Conservation (phyloP, 2,113 vertebrate species). For the Ornithorhynchus anatinus region DNA sequence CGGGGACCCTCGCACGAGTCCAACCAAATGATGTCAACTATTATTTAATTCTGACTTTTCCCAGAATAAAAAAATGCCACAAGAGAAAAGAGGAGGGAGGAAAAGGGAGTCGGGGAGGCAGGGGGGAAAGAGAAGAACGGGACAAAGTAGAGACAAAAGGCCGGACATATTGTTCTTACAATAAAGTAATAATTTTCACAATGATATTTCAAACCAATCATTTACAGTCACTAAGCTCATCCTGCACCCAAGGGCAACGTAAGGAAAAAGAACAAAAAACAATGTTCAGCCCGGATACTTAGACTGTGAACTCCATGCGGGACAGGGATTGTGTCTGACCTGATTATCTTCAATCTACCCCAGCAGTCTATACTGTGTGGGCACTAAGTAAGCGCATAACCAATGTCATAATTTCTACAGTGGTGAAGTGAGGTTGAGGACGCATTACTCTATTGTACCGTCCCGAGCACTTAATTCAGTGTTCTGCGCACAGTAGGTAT, state of each 20-base stretch:
- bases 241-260: slow-evolving; percentile 43
- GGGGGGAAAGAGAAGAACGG: slow-evolving; percentile 22
- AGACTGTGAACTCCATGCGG: not conserved
- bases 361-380: too few relatives aligned
- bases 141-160: slow-evolving; percentile 22
- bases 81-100: not conserved
- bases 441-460: too few relatives aligned
- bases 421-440: too few relatives aligned
- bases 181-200: slow-evolving; percentile 62
- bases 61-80: not conserved
- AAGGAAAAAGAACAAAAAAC: slow-evolving; percentile 6
- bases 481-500: too few relatives aligned
- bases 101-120: rapidly evolving
- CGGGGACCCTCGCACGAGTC: slow-evolving; percentile 47
- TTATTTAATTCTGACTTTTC: slow-evolving; percentile 53
- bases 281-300: slow-evolving; percentile 4
- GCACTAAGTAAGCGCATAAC: too few relatives aligned
- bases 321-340: not conserved
- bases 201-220: slow-evolving; percentile 45
- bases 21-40: slow-evolving; percentile 53
- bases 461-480: too few relatives aligned
- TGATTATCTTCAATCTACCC: too few relatives aligned
- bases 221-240: slow-evolving; percentile 57
- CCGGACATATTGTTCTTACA: slow-evolving; percentile 32
- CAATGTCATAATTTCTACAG: too few relatives aligned